Conservation (phyloP, 23 tunicate species). For the Styela clava region DNA sequence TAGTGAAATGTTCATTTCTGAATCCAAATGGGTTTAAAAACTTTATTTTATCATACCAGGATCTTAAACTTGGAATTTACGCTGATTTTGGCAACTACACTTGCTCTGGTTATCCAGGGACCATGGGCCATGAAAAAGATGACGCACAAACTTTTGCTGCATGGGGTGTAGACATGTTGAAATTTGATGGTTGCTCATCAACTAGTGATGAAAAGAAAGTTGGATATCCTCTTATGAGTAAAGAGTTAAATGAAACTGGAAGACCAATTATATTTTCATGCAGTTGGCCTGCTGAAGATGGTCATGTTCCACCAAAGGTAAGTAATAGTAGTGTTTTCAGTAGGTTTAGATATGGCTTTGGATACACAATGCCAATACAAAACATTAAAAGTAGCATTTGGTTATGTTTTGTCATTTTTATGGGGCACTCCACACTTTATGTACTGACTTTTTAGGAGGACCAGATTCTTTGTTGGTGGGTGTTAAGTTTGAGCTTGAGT, state of each 20-base stretch:
- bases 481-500: background rate
- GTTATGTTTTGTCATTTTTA: background rate
- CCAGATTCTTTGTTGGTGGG: background rate
- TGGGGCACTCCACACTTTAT: background rate
- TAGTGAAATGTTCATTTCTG: no score
- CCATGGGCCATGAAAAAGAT: constrained; percentile 60
- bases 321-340: background rate
- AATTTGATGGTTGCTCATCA: constrained; percentile 83
- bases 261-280: constrained; percentile 71
- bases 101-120: constrained; percentile 84
- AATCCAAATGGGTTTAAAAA: no score
- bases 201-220: constrained; percentile 43
- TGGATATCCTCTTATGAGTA: constrained; percentile 77
- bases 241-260: constrained; percentile 69
- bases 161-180: constrained; percentile 94
- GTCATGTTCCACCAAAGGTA: constrained; percentile 87
- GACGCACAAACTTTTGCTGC: constrained; percentile 85
- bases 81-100: constrained; percentile 70
- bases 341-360: no score
- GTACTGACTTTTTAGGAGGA: background rate
- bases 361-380: no score
- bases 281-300: constrained; percentile 92
- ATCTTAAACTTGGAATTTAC: constrained; percentile 81
- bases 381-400: background rate
- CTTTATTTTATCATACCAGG: constrained; percentile 22